A percentile compares a stretch with the other conserved stretches of the same genome.
Conservation (phyloP, 1,140 invertebrate species). For the Drusus annulatus region DNA sequence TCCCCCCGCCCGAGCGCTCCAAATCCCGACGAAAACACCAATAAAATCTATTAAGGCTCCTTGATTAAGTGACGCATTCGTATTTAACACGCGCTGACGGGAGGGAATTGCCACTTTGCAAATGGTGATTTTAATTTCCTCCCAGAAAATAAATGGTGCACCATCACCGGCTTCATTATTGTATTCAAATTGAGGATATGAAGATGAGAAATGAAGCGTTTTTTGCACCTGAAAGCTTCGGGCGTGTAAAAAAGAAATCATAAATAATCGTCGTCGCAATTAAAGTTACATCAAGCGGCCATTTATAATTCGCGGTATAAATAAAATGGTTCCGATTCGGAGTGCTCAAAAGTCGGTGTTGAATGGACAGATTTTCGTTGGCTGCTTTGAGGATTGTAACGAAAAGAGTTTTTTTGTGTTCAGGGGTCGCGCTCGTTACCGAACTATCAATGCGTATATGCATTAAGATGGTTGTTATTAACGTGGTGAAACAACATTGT, state of each 20-base stretch:
- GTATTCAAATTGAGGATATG: constrained; percentile 25
- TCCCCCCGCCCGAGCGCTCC: not conserved
- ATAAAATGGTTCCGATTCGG: too few species aligned
- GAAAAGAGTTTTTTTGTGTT: too few species aligned
- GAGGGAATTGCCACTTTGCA: constrained; percentile 32
- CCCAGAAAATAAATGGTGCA: constrained; percentile 3
- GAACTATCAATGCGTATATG: too few species aligned
- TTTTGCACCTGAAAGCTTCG: not conserved
- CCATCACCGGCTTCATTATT: not conserved
- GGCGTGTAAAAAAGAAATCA: not conserved
- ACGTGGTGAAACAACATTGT: too few species aligned
- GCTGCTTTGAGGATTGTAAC: too few species aligned
- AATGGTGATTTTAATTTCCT: constrained; percentile 31
- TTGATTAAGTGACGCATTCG: constrained; percentile 48
- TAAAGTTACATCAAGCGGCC: not conserved
- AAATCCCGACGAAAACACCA: constrained; percentile 47
- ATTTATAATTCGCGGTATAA: too few species aligned
- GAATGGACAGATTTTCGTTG: too few species aligned
- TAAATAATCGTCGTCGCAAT: constrained; percentile 2
- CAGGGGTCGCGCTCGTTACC: too few species aligned
- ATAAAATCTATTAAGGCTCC: constrained; percentile 41
- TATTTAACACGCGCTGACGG: constrained; percentile 42
- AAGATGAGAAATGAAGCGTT: constrained; percentile 6
- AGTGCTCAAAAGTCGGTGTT: too few species aligned
- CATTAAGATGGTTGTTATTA: too few species aligned